Base-by-base conservation (phyloP, 2,113 vertebrate genomes). In the Mixornis gularis region DNA sequence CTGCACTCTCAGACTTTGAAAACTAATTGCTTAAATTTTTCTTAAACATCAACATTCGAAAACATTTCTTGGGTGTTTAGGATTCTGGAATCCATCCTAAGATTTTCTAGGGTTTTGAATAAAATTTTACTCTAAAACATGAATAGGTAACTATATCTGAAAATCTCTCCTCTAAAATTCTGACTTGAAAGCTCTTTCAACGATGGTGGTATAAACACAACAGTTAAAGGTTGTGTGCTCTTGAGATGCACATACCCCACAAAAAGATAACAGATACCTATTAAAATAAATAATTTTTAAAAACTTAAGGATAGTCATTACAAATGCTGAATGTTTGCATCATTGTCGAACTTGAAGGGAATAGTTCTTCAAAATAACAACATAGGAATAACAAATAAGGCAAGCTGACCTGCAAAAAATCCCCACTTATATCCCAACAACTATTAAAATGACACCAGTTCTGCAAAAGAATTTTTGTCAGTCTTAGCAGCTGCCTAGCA, bases 401-500 rank as follows among this genome's bases (percentile, higher is more conserved):
- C 26, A 85, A 71, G 10, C 6, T 55, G 17, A 11, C 6, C n/a
- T 59, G 17, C 5, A 85, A 76, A 77, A 44, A 56, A 44, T 0
- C 0, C 1, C 1, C 5, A 49, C 7, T 16, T 66, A 3, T 77
- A 25, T n/a, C 13, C 51, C 17, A 72, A 4, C 0, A 5, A 41
- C 12, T 62, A 29, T 55, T 73, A 79, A 69, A 84, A 73, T 48
- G 3, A 32, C 13, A 32, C 4, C 3, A 13, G 34, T n/a, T 5
- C 34, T 70, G 15, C 53, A 73, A 22, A 77, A 32, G 1, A 44
- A 44, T 74, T 76, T 77, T 18, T 72, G 25, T 6, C 30, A 63
- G 4, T 49, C n/a, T 56, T 49, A 81, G 51, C 19, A 58, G 7
- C 44, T 88, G 49, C 15, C 49, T 60, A 68, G 32, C 4, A 55